A percentile compares a stretch with the other conserved stretches of the same genome.
These are phyloP conservation scores for Oceanodroma leucorhoa DNA, from an alignment of 2,797 vertebrate species.

Conservation along the genomic window DNA sequence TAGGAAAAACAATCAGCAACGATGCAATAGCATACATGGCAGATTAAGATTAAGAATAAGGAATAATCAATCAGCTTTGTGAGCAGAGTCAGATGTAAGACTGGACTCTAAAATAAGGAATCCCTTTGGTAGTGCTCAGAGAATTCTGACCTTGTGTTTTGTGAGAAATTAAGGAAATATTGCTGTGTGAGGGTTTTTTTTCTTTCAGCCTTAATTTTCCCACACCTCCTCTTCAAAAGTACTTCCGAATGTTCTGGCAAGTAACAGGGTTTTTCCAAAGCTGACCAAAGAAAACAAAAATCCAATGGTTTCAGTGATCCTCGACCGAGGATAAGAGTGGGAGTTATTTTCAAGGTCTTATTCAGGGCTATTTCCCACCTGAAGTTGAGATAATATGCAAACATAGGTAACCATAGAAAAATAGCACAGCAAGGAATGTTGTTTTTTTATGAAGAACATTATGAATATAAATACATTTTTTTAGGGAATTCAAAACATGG, in stretches of 20 bases:
- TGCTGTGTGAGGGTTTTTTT: rapidly evolving
- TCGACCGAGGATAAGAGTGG: background rate
- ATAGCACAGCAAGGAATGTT: background rate
- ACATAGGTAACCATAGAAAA: background rate
- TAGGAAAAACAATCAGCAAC: background rate
- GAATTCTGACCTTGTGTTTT: background rate
- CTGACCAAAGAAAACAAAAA: background rate
- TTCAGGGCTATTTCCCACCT: background rate
- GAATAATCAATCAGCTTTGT: background rate
- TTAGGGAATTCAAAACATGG: background rate
- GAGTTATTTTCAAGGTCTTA: background rate
- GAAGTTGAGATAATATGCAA: background rate
- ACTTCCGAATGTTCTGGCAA: background rate
- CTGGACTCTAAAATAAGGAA: background rate
- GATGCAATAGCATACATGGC: rapidly evolving
- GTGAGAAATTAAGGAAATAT: background rate
- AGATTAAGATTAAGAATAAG: background rate
- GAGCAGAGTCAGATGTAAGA: background rate
- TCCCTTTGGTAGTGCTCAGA: background rate
- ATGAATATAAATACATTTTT: background rate
- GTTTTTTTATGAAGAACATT: background rate
- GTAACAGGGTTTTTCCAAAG: background rate
- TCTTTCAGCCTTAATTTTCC: background rate
- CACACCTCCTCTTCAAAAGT: background rate
- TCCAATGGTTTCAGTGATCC: background rate